phyloP scores from a whole-genome alignment of 2,797 vertebrate species.

The Lithobates sylvaticus region DNA sequence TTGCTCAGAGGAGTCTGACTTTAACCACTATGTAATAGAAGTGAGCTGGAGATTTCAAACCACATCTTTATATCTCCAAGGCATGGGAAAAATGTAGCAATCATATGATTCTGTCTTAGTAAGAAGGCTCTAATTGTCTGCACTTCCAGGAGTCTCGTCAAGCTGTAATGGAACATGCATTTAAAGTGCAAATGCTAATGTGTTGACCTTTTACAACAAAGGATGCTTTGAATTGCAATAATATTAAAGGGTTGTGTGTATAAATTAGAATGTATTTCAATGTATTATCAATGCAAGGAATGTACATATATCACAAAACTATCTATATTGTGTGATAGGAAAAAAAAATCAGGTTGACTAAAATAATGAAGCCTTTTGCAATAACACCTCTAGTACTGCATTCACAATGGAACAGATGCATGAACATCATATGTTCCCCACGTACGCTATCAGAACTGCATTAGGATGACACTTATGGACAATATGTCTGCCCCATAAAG shows the following conservation, averaged over 20 bases:
- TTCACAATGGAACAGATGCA: background rate
- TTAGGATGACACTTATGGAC: background rate
- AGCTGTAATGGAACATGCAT: constrained; percentile 44
- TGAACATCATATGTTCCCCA: no score
- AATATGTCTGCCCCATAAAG: no score
- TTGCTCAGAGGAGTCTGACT: background rate
- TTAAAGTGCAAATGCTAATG: constrained; percentile 35
- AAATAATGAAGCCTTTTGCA: background rate
- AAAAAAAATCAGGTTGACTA: background rate
- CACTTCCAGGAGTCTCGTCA: constrained; percentile 12
- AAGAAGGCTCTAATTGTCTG: constrained; percentile 50
- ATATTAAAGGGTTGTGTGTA: constrained; percentile 2
- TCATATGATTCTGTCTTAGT: constrained; percentile 23
- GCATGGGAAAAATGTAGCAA: constrained; percentile 9
- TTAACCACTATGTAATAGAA: no score
- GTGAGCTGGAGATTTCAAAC: background rate
- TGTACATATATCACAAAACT: background rate
- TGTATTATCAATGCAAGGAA: background rate
- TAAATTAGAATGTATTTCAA: background rate
- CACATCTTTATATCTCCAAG: background rate
- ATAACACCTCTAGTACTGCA: background rate
- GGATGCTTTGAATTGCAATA: constrained; percentile 5
- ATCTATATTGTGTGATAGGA: background rate
- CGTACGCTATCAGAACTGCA: no score
- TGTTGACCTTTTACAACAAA: constrained; percentile 50